Evolutionary conservation across 2,113 vertebrate genomes (phyloP), one percentile per base, ranked within the genome.

Genomic region (Seriola dumerili): DNA sequence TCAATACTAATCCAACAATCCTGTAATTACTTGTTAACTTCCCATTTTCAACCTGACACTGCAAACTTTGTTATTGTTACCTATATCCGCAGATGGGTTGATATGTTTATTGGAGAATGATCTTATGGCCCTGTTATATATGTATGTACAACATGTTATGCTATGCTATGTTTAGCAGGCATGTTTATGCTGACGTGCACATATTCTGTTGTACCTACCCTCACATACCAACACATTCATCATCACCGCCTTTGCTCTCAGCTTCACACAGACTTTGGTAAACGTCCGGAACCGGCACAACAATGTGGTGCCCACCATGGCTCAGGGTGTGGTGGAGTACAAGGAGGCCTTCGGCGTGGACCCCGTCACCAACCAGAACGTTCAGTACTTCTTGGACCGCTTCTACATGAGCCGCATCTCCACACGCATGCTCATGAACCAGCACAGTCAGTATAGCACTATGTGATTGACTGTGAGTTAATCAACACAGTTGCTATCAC

Each of bases 361-460:
- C 85, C 96, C 96, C 3, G 95, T 97, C 91, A 97, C 96, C 95
- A 99, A 96, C 92, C 98, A 99, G 94, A 99, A 98, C 67, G 97
- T 99, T 62, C 98, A 99, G 87, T 99, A 99, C 84, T 99, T 99
- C 91, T 88, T 99, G 93, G 98, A 99, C 91, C 97, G 98, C 52
- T 99, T 99, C 94, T 99, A 99, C 92, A 99, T 99, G 96, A 99
- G 97, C 93, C 97, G 98, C 59, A 99, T 99, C 94, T 99, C 98
- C 12, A 99, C 96, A 0, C 96, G 98, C 74, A 99, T 99, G 98
- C 95, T 99, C 65, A 99, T 99, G 96, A 99, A 99, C 92, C 98
- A 99, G 81, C 98, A 99, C 91, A 97, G 98, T 99, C 95, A 98
- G 98, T 96, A 91, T 88, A 72, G 81, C 83, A 83, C 84, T 85